Evolutionary conservation across 2,888 invertebrate species (phyloP).

Genomic region (Athalia rosae): DNA sequence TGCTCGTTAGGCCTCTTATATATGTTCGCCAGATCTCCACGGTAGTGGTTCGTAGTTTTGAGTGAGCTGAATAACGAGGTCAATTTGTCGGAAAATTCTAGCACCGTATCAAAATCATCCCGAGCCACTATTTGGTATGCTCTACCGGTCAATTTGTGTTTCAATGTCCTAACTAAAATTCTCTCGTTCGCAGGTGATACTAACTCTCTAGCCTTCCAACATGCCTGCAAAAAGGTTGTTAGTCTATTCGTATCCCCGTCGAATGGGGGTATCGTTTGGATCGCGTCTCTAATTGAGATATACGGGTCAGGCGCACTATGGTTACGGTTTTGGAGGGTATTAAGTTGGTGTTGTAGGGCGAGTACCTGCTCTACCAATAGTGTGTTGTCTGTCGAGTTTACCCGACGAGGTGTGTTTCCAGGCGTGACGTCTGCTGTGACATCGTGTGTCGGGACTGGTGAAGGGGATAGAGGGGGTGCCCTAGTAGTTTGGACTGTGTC

Average conservation of each 20-base stretch:
- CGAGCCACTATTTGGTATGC: neutral
- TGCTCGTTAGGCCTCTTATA: conserved; percentile 15
- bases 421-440: too few species aligned
- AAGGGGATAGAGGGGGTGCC: too few species aligned
- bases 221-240: neutral
- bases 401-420: too few species aligned
- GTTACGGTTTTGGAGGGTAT: too few species aligned
- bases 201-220: neutral
- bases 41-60: too few species aligned
- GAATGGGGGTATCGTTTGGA: neutral
- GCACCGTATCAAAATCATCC: neutral
- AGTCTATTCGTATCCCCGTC: neutral
- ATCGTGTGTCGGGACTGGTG: too few species aligned
- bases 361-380: too few species aligned
- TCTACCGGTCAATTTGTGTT: neutral
- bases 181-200: neutral
- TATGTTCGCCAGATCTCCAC: conserved; percentile 20
- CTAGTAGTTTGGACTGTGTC: too few species aligned
- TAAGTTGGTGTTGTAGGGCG: too few species aligned
- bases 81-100: neutral
- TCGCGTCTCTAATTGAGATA: neutral
- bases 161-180: neutral
- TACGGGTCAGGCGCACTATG: too few species aligned
- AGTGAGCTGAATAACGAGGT: too few species aligned
- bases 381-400: too few species aligned